A percentile compares a stretch with the other conserved stretches of the same genome.
Conservation (phyloP, 1,140 invertebrate species). For the Trichonephila inaurata region DNA sequence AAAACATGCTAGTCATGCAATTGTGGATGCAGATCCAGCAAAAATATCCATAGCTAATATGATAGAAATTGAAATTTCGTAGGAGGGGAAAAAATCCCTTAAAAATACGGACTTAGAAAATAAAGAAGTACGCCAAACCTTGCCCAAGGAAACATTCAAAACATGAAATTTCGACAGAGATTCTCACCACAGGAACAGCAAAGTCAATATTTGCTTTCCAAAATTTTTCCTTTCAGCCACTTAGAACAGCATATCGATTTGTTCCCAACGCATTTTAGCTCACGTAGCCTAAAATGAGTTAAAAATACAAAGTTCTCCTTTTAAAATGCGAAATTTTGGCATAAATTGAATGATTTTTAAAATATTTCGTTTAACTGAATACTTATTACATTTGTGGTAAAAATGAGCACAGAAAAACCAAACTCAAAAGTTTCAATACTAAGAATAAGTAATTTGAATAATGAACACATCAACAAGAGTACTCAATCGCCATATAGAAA, state of each 20-base stretch:
- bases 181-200: neutral
- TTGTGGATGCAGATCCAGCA: neutral
- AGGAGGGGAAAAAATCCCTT: neutral
- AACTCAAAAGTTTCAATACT: too few species aligned
- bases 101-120: neutral
- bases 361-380: too few species aligned
- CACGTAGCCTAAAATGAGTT: too few species aligned
- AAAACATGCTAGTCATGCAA: neutral
- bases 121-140: neutral
- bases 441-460: too few species aligned
- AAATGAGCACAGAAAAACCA: too few species aligned
- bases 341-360: too few species aligned
- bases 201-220: constrained; percentile 17
- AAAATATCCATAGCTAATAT: neutral
- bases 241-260: neutral
- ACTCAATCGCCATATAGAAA: too few species aligned
- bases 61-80: constrained; percentile 4
- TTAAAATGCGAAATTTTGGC: too few species aligned
- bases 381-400: too few species aligned
- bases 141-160: constrained; percentile 16
- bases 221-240: neutral
- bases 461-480: too few species aligned
- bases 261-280: too few species aligned
- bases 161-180: neutral
- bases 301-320: too few species aligned